These are phyloP conservation scores for Troglohyphantes excavatus DNA, from an alignment of 2,888 invertebrate species.

Conservation along the genomic window DNA sequence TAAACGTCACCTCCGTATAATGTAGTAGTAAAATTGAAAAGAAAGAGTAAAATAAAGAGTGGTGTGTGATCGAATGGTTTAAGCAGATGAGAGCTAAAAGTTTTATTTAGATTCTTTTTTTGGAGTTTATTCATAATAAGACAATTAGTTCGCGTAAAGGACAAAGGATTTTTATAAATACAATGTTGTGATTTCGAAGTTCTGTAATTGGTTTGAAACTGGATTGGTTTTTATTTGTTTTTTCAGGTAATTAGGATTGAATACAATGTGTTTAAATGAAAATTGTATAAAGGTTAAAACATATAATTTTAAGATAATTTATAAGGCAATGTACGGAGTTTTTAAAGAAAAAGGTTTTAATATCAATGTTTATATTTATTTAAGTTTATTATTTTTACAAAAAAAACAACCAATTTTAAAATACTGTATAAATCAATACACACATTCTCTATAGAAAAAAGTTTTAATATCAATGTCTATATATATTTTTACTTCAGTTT, in stretches of 20 bases:
- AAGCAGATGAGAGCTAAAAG: constrained; percentile 31
- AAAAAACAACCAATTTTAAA: too few relatives aligned
- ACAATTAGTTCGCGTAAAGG: constrained; percentile 49
- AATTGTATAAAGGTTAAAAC: too few relatives aligned
- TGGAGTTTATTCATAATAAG: constrained; percentile 50
- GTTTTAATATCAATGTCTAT: too few relatives aligned
- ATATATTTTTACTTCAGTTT: too few relatives aligned
- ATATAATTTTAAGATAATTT: too few relatives aligned
- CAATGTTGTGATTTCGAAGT: constrained; percentile 24
- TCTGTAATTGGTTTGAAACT: constrained; percentile 26
- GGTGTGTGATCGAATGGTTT: constrained; percentile 45
- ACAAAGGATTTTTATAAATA: constrained; percentile 26
- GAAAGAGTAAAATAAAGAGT: constrained; percentile 55
- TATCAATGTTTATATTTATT: too few relatives aligned
- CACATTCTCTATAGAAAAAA: too few relatives aligned
- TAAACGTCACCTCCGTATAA: too few relatives aligned
- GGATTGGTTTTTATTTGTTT: constrained; percentile 1
- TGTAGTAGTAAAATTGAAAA: constrained; percentile 42
- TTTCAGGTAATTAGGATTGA: neutral
- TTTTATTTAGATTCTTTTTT: constrained; percentile 32
- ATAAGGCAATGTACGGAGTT: too few relatives aligned
- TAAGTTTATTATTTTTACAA: too few relatives aligned
- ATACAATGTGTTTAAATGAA: neutral
- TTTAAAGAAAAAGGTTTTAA: too few relatives aligned
- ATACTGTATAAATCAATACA: too few relatives aligned